Evolutionary conservation across 2,888 invertebrate species (phyloP), one percentile per base, ranked within the genome.

Genomic region (Andrena hattorfiana): DNA sequence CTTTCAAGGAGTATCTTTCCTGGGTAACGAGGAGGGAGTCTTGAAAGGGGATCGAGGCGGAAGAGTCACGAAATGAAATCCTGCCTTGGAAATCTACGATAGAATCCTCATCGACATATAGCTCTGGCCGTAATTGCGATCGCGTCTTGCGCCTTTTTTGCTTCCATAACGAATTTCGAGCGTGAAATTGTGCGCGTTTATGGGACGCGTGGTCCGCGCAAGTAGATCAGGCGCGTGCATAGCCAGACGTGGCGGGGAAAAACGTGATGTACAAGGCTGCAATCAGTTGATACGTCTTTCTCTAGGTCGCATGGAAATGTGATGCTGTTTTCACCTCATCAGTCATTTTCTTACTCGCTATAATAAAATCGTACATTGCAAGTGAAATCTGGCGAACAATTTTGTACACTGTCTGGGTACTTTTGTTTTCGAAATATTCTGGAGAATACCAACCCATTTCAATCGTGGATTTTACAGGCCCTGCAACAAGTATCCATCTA

Each of bases 1-100:
- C 73, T 81, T 81, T 81, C 77, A 72, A 81, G 81, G 77, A 85
- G 76, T 82, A 76, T 77, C 77, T 84, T 82, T 81, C 74, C 77
- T 74, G 72, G 68, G 81, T 84, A 81, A 87, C 86, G 81, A 86
- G 86, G 54, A 77, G 78, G 75, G 81, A 66, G 76, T 71, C 74
- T 81, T 70, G 77, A 74, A 82, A 78, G 66, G 66, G 72, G 69
- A 76, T 84, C 79, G 77, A 72, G 59, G 72, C 68, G 81, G 59
- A 75, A 74, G 66, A 77, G 78, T 77, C 74, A 80, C 71, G 82
- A 68, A 75, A 85, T 71, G 64, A 69, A 81, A 81, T 74, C 82
- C 64, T 51, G 20, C 48, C 74, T 30, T 64, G 49, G 35, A 63
- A 54, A 78, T 72, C 70, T 70, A 60, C 67, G 80, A 73, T 77